Percentiles rank a stretch among this genome's conserved stretches.
Conservation (phyloP, 2,797 vertebrate species). For the Chelonia mydas region DNA sequence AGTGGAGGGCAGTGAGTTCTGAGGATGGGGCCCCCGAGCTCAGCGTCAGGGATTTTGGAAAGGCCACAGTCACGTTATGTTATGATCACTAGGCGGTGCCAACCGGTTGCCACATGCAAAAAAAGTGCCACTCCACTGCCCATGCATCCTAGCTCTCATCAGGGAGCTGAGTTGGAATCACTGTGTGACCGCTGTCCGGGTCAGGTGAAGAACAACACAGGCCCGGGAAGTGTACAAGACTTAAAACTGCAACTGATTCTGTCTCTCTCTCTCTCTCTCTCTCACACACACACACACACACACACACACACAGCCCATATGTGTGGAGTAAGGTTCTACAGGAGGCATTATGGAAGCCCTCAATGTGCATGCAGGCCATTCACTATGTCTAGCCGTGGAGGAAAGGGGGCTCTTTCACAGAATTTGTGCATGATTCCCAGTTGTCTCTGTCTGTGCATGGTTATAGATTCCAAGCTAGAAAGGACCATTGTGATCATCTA, state of each 20-base stretch:
- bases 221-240: not conserved
- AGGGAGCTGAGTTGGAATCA: not conserved
- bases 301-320: too few species aligned
- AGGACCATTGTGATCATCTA: not conserved
- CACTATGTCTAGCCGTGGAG: not conserved
- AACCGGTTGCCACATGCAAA: not conserved
- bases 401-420: not conserved
- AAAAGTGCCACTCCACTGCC: not conserved
- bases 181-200: not conserved
- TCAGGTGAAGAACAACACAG: not conserved
- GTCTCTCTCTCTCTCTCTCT: too few species aligned
- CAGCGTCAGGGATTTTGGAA: not conserved
- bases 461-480: not conserved
- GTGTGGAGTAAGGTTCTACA: not conserved
- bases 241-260: not conserved
- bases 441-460: not conserved
- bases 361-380: not conserved
- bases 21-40: not conserved
- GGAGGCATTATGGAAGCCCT: not conserved
- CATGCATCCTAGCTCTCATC: not conserved
- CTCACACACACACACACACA: too few species aligned
- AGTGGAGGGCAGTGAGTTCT: not conserved
- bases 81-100: not conserved
- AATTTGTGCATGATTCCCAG: not conserved
- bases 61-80: not conserved